A percentile compares a stretch with the other conserved stretches of the same genome.
These are phyloP conservation scores for Troides oblongomaculatus DNA, from an alignment of 2,888 invertebrate genomes.

Conservation along the genomic window DNA sequence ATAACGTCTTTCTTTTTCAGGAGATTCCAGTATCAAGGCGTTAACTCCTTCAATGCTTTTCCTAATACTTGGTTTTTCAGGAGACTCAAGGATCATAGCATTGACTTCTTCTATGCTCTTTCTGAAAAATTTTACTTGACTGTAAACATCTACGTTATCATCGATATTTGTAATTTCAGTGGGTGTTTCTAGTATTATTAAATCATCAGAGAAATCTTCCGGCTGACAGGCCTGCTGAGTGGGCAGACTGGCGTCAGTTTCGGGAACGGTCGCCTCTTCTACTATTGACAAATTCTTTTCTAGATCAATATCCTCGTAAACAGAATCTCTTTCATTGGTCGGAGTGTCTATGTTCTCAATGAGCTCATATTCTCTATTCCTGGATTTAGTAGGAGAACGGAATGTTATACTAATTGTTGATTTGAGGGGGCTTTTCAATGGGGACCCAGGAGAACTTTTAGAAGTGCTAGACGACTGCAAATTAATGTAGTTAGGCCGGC, in stretches of 20 bases:
- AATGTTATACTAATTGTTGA: slow-evolving; percentile 88
- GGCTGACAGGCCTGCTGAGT: slow-evolving; percentile 80
- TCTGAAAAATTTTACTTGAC: slow-evolving; percentile 87
- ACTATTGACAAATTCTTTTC: slow-evolving; percentile 75
- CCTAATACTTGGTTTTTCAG: slow-evolving; percentile 50
- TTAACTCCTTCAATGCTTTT: slow-evolving; percentile 85
- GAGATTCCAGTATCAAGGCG: slow-evolving; percentile 58
- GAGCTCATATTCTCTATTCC: slow-evolving; percentile 69
- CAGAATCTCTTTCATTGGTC: slow-evolving; percentile 72
- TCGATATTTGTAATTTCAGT: slow-evolving; percentile 65
- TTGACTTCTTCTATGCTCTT: slow-evolving; percentile 86
- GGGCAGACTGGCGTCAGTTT: slow-evolving; percentile 77
- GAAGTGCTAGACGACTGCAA: slow-evolving; percentile 68
- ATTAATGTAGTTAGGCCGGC: slow-evolving; percentile 71
- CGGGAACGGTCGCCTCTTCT: slow-evolving; percentile 78
- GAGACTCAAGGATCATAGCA: slow-evolving; percentile 66
- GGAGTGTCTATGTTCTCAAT: slow-evolving; percentile 61
- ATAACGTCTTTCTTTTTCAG: slow-evolving; percentile 56
- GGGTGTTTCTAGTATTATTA: slow-evolving; percentile 79
- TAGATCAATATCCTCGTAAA: slow-evolving; percentile 81
- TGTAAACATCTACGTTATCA: slow-evolving; percentile 81
- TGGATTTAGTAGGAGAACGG: slow-evolving; percentile 80
- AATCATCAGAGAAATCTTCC: slow-evolving; percentile 54
- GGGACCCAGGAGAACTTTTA: slow-evolving; percentile 67
- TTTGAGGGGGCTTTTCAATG: slow-evolving; percentile 80